These are phyloP conservation scores for Aplochiton taeniatus DNA, from an alignment of 2,797 vertebrate genomes.

Conservation along the genomic window DNA sequence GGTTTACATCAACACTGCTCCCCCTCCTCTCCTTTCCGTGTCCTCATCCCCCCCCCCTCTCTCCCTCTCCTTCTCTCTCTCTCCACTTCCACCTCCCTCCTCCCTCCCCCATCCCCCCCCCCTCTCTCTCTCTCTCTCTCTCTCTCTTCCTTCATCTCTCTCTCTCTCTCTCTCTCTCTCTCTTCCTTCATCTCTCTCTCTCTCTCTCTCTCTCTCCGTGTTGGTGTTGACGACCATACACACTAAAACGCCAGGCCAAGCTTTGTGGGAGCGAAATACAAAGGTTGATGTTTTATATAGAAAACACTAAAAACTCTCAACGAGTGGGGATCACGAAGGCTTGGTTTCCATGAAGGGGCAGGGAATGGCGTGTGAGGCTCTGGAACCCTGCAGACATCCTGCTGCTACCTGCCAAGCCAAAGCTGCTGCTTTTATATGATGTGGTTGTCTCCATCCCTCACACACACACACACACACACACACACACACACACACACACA, in stretches of 20 bases:
- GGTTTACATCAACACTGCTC: too few species aligned
- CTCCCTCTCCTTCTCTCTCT: neutral
- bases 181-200: conserved; percentile 35
- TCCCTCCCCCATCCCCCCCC: neutral
- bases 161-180: conserved; percentile 14
- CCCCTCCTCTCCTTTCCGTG: neutral
- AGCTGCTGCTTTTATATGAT: conserved; percentile 19
- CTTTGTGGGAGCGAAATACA: conserved; percentile 40
- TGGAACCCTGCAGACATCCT: conserved; percentile 44
- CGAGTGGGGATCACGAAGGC: conserved; percentile 73
- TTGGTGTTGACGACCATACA: conserved; percentile 50
- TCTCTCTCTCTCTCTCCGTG: neutral
- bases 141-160: conserved; percentile 14
- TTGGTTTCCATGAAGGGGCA: conserved; percentile 21
- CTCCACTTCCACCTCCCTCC: too few species aligned
- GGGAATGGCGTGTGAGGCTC: conserved; percentile 48
- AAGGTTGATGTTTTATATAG: conserved; percentile 69
- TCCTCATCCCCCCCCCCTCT: neutral
- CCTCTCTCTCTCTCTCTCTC: conserved; percentile 31
- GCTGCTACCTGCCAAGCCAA: conserved; percentile 47
- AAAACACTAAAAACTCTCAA: conserved; percentile 76
- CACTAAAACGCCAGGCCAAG: conserved; percentile 41
- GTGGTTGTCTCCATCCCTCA: conserved; percentile 3
- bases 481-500: too few species aligned
- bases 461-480: too few species aligned